Evolutionary conservation across 2,113 vertebrate genomes (phyloP), one percentile per base, ranked within the genome.

Genomic region (Panthera uncia): DNA sequence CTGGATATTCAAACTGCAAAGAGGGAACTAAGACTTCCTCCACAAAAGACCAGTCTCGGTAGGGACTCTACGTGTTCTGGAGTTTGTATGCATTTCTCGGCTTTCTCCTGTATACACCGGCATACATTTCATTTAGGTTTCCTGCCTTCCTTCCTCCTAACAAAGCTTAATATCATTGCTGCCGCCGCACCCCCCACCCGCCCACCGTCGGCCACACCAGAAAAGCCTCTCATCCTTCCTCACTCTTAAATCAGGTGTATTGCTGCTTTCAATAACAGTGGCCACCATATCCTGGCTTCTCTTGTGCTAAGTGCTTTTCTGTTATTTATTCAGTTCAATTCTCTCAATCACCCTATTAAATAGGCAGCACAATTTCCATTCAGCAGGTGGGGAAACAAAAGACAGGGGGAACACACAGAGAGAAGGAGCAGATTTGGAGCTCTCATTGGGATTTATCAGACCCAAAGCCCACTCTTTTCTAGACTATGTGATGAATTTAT

Each of bases 21-120:
- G 27, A 19, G 21, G 1, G 10, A 19, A 31, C 3, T 2, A 9
- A 83, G 36, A n/a, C 21, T 25, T 86, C 21, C 38, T 15, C 5
- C 14, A 73, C 2, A 4, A 19, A 48, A 83, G n/a, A 29, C 0
- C 2, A 33, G 15, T 76, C 57, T 23, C 25, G 1, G 3, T 16
- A 4, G n/a, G 2, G 1, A 27, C 9, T 69, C 27, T 68, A 12
- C 3, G 1, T 45, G 9, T 33, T 38, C 13, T 7, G 1, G 3
- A 48, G 12, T 79, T 69, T 50, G 31, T 29, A 2, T 86, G 4
- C 5, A 18, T 71, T 29, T 63, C 8, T 14, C 23, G 48, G 16
- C 1, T 38, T 38, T n/a, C 85, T 81, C 18, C 31, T 74, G 0
- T 27, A 4, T 19, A 68, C 0, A 83, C 33, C 0, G 0, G 31